These are phyloP conservation scores for Drosophila formosana DNA, from an alignment of 2,888 invertebrate species.

Conservation along the genomic window DNA sequence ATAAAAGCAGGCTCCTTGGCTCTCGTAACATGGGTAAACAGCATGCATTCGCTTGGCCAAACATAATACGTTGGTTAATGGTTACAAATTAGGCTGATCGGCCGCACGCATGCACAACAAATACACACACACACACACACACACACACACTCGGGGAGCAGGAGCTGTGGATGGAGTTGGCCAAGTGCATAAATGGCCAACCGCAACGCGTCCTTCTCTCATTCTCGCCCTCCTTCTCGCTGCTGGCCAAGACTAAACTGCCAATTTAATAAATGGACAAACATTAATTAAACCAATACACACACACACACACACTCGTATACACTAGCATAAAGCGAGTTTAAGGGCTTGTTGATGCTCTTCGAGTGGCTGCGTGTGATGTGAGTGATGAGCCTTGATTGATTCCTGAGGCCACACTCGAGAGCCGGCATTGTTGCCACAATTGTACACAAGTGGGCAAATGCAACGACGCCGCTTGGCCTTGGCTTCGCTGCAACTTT, in stretches of 20 bases:
- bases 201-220: conserved; percentile 36
- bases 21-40: conserved; percentile 44
- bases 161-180: conserved; percentile 19
- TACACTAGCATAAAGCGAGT: conserved; percentile 33
- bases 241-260: conserved; percentile 71
- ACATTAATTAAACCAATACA: conserved; percentile 81
- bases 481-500: conserved; percentile 66
- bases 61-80: conserved; percentile 80
- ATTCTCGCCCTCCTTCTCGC: conserved; percentile 9
- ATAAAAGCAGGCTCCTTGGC: conserved; percentile 29
- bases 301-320: conserved; percentile 43
- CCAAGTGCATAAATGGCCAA: conserved; percentile 56
- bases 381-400: conserved; percentile 83
- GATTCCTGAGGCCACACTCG: conserved; percentile 83
- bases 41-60: conserved; percentile 63
- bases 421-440: conserved; percentile 71
- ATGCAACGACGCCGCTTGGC: conserved; percentile 47
- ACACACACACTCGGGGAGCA: conserved; percentile 5
- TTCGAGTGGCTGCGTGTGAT: conserved; percentile 51
- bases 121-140: conserved; percentile 6
- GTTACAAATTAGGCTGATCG: conserved; percentile 82
- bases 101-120: conserved; percentile 57
- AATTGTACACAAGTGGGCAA: conserved; percentile 60
- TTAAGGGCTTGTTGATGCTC: conserved; percentile 38
- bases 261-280: conserved; percentile 83